Evolutionary conservation across 2,797 vertebrate genomes (phyloP).

Genomic region (Megaceryle alcyon): DNA sequence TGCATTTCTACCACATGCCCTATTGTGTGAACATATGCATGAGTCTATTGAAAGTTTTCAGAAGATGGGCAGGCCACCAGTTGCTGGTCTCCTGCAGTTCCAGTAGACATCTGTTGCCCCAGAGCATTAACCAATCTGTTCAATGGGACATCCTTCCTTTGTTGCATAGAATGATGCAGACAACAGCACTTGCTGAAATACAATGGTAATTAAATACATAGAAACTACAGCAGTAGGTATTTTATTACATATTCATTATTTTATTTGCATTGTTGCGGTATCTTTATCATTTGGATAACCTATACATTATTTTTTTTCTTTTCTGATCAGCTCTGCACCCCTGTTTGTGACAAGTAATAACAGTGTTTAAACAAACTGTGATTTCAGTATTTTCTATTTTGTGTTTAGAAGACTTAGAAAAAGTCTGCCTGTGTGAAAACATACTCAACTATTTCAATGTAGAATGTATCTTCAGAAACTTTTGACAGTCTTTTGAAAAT

Average conservation of each 20-base stretch:
- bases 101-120: constrained; percentile 93
- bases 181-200: constrained; percentile 78
- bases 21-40: constrained; percentile 88
- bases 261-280: constrained; percentile 77
- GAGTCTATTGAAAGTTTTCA: constrained; percentile 86
- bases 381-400: constrained; percentile 20
- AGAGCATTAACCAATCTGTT: constrained; percentile 85
- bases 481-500: constrained; percentile 7
- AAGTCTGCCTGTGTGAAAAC: neutral
- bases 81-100: constrained; percentile 92
- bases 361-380: constrained; percentile 14
- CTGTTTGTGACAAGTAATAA: constrained; percentile 42
- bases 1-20: constrained; percentile 85
- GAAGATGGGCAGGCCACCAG: constrained; percentile 88
- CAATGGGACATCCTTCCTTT: constrained; percentile 84
- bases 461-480: constrained; percentile 12
- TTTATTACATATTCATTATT: constrained; percentile 87
- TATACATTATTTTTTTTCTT: neutral
- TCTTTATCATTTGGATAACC: constrained; percentile 52
- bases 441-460: neutral
- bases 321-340: constrained; percentile 20
- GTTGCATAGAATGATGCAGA: constrained; percentile 78
- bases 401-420: neutral
- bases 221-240: constrained; percentile 76
- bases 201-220: constrained; percentile 83